Base-by-base conservation (phyloP, 2,888 invertebrate genomes). In the Drosophila algonquin region DNA sequence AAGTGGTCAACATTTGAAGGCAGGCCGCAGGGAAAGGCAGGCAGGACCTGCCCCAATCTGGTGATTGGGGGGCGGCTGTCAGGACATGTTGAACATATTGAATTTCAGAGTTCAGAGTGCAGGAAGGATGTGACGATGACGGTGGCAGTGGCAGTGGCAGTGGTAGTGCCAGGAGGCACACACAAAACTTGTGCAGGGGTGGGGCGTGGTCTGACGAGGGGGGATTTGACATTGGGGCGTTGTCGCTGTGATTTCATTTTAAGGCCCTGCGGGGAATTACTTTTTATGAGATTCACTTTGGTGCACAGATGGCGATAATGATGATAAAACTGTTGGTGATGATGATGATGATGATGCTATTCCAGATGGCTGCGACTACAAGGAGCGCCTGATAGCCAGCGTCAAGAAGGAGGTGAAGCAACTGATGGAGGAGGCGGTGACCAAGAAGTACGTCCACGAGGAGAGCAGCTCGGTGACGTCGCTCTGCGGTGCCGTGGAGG, bases 401-500 rank as follows among this genome's bases (percentile, higher is more conserved):
- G 97, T 97, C 58, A 97, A 97, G 92, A 96, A 97, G 91, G 97
- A 98, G 94, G 98, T 98, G 62, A 98, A 98, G 91, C 97, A 98
- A 92, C 95, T 98, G 63, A 98, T 98, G 98, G 98, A 98, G 93
- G 98, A 98, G 91, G 97, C 98, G 18, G 98, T 98, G 14, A 98
- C 98, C 14, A 94, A 96, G 77, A 98, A 98, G 92, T 97, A 96
- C 91, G 96, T 98, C 8, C 97, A 98, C 91, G 97, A 98, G 93
- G 98, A 98, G 87, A 97, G 97, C 89, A 96, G 97, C 67, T 96
- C 96, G 54, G 97, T 98, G 56, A 97, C 96, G 12, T 95, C 97
- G 0, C 93, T 98, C 12, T 98, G 98, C 91, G 97, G 96, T 27
- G 96, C 98, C 0, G 97, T 98, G 1, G 98, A 98, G 91, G 95